These are phyloP conservation scores for Neogale vison DNA, from an alignment of 2,113 vertebrate species.

Conservation along the genomic window DNA sequence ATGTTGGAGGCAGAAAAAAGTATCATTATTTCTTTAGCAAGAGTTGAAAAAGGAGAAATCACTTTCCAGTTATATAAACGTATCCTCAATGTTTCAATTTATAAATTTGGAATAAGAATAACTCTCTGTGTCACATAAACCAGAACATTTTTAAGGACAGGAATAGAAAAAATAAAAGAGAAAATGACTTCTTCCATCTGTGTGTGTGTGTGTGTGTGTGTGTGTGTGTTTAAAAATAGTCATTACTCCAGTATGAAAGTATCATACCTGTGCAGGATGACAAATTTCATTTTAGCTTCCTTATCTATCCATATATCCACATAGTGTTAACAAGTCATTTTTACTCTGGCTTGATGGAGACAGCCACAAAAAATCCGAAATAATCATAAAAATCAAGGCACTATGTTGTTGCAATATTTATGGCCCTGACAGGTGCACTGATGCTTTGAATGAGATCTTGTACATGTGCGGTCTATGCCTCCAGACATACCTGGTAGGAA, in stretches of 20 bases:
- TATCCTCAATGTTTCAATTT: constrained; percentile 16
- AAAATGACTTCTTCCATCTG: constrained; percentile 63
- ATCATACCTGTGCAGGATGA: constrained; percentile 8
- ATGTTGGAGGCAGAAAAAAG: constrained; percentile 2
- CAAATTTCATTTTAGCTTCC: constrained; percentile 64
- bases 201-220: constrained; percentile 54
- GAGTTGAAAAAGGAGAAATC: constrained; percentile 23
- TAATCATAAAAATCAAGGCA: constrained; percentile 35
- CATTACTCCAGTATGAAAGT: constrained; percentile 60
- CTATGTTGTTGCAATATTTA: not conserved
- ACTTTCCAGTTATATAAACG: constrained; percentile 44
- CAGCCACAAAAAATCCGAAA: not conserved
- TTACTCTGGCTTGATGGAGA: constrained; percentile 1
- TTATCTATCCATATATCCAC: constrained; percentile 52
- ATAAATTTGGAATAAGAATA: constrained; percentile 56
- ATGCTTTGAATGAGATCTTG: not conserved
- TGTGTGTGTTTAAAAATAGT: constrained; percentile 51
- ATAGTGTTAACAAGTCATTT: constrained; percentile 38
- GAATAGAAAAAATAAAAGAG: constrained; percentile 51
- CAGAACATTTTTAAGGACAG: constrained; percentile 56
- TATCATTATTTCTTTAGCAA: constrained; percentile 13
- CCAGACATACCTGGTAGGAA: not conserved
- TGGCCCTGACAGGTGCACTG: not conserved
- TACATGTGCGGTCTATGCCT: not conserved
- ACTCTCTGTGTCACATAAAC: constrained; percentile 51